Evolutionary conservation across 1,140 invertebrate genomes (phyloP), one percentile per base, ranked within the genome.

Genomic region (Drosophila orena): DNA sequence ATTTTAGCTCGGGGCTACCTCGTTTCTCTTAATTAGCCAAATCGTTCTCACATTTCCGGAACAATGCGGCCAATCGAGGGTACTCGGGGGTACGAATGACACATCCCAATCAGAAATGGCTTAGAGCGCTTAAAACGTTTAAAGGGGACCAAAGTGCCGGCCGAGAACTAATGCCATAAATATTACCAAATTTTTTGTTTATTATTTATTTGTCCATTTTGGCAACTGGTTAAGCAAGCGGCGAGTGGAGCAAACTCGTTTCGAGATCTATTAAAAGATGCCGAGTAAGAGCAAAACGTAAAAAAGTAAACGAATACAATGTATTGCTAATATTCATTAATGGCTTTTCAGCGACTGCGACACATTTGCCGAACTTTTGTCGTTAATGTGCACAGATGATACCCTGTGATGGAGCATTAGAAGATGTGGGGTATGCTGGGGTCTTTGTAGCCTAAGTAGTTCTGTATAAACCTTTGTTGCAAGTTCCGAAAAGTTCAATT

Each of bases 291-390:
- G 53, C 54, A 50, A 69, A 22, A 55, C 24, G 20, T 22, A 44
- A 43, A 69, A 58, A 58, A 53, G 46, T 50, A 55, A 71, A 40
- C 55, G 53, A 71, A 71, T 59, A 50, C 46, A 49, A 74, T 62
- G 47, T 47, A 73, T 81, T 43, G 79, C 79, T 83, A 78, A 81
- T 81, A 73, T 77, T 78, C 80, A 83, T 83, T 83, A 83, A 81
- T 81, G 79, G 80, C 47, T 81, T 81, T 79, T 42, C 11, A 44
- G 53, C 55, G 55, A 60, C 46, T 52, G 66, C 66, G 53, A 70
- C 58, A 75, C 53, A 56, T 75, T 74, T 47, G 42, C 52, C 34
- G 35, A 43, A 42, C 40, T 46, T 77, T 62, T 46, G 65, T 60
- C 40, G 30, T 50, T 53, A 49, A 64, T 62, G 57, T 34, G 43